phyloP scores from a whole-genome alignment of 2,888 invertebrate species.

The Mesorhabditis spiculigera region DNA sequence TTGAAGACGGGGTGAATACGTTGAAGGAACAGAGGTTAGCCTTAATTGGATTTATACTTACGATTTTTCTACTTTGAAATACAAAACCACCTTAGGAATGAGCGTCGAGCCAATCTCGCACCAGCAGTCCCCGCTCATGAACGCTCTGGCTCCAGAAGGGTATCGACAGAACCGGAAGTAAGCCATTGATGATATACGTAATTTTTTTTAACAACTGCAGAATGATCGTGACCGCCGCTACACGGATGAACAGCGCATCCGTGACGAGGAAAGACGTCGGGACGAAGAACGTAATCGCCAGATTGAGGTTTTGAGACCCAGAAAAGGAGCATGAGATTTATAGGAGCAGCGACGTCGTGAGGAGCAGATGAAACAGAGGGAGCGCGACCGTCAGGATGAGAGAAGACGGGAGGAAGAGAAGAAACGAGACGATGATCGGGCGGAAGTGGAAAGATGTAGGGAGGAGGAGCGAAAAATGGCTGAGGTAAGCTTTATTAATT shows the following conservation, averaged over 20 bases:
- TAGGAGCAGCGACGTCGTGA: slow-evolving; percentile 5
- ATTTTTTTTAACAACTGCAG: background rate
- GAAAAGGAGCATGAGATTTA: background rate
- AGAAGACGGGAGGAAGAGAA: background rate
- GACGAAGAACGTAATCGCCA: background rate
- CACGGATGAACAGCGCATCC: background rate
- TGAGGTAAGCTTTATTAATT: too few species aligned
- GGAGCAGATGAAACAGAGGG: background rate
- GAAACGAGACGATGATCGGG: background rate
- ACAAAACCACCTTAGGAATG: background rate
- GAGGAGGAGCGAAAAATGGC: too few species aligned
- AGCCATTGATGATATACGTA: background rate
- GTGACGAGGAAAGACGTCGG: background rate
- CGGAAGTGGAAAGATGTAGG: background rate
- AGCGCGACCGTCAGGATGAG: slow-evolving; percentile 2
- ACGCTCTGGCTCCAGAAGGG: too few species aligned
- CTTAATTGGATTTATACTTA: too few species aligned
- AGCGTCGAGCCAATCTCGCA: background rate
- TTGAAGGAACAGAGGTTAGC: background rate
- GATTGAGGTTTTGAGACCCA: background rate
- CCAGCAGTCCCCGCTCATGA: background rate
- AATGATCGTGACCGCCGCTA: background rate
- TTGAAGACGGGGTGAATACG: slow-evolving; percentile 26
- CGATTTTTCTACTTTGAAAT: background rate
- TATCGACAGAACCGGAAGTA: background rate